Conservation (phyloP, 92 coral and sea anemone genomes). For the Bergia puertoricense region DNA sequence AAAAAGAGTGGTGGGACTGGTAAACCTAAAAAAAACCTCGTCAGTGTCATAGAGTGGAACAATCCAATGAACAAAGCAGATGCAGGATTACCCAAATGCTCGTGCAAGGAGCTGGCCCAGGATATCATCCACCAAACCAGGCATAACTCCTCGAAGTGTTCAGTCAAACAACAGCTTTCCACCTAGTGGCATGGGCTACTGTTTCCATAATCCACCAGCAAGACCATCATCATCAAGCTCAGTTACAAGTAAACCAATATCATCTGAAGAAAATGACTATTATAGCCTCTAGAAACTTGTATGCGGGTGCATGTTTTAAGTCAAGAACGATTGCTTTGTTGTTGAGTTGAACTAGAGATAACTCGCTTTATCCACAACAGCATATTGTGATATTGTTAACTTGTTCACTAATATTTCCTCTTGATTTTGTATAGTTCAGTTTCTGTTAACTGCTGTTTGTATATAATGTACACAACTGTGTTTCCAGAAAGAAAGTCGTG, state of each 20-base stretch:
- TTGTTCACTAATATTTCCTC: not conserved
- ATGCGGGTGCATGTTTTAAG: not conserved
- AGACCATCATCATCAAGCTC: conserved; percentile 55
- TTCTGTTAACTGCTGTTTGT: too few relatives aligned
- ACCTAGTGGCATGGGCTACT: conserved; percentile 38
- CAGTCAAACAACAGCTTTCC: conserved; percentile 38
- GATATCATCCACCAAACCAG: conserved; percentile 46
- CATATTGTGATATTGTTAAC: not conserved
- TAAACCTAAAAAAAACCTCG: conserved; percentile 44
- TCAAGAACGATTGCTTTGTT: not conserved
- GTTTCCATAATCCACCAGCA: conserved; percentile 49
- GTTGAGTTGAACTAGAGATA: not conserved
- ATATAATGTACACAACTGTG: too few relatives aligned
- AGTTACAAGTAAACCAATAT: conserved; percentile 33
- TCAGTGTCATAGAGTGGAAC: conserved; percentile 51
- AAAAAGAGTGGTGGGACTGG: conserved; percentile 44
- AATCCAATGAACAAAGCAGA: conserved; percentile 55
- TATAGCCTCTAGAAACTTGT: not conserved
- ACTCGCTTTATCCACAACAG: not conserved
- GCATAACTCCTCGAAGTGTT: conserved; percentile 40
- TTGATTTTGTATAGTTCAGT: too few relatives aligned
- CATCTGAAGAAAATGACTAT: not conserved
- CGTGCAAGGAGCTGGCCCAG: conserved; percentile 44
- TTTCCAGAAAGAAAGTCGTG: too few relatives aligned
- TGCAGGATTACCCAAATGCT: conserved; percentile 48